A percentile compares a stretch with the other conserved stretches of the same genome.
phyloP scores from a whole-genome alignment of 2,888 invertebrate species.

The Odiellus spinosus region DNA sequence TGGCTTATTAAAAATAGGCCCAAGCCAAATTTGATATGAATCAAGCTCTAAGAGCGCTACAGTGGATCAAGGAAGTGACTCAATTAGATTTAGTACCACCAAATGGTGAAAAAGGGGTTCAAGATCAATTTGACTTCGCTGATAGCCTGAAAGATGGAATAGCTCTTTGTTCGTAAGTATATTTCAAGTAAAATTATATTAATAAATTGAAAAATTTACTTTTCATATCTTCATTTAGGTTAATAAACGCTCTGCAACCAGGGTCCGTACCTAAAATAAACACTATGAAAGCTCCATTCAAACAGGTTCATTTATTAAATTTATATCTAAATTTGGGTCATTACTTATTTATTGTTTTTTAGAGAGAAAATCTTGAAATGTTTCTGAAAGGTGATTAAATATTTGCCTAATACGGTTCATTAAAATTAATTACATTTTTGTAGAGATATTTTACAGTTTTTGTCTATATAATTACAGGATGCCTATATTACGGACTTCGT shows the following conservation, averaged over 20 bases:
- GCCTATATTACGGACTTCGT: constrained; percentile 30
- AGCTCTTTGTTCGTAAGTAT: constrained; percentile 34
- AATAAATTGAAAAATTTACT: background rate
- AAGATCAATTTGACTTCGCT: constrained; percentile 32
- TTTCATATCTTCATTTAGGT: constrained; percentile 20
- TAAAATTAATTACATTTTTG: too few species aligned
- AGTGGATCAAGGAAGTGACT: constrained; percentile 34
- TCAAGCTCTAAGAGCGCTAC: constrained; percentile 32
- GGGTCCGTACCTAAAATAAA: constrained; percentile 30
- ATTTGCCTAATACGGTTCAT: too few species aligned
- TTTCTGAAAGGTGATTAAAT: constrained; percentile 23
- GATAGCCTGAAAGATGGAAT: constrained; percentile 34
- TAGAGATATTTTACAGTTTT: too few species aligned
- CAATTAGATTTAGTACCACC: constrained; percentile 25
- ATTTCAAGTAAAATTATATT: background rate
- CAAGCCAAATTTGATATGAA: constrained; percentile 36
- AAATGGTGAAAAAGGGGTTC: constrained; percentile 24
- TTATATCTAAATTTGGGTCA: too few species aligned
- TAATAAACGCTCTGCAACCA: constrained; percentile 29
- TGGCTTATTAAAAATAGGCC: constrained; percentile 24
- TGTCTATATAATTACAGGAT: too few species aligned
- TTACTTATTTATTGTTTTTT: constrained; percentile 11
- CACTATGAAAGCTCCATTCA: constrained; percentile 29
- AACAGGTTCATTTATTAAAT: constrained; percentile 25
- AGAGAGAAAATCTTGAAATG: constrained; percentile 32